Evolutionary conservation across 2,113 vertebrate genomes (phyloP).

Genomic region (Brienomyrus longianalis): DNA sequence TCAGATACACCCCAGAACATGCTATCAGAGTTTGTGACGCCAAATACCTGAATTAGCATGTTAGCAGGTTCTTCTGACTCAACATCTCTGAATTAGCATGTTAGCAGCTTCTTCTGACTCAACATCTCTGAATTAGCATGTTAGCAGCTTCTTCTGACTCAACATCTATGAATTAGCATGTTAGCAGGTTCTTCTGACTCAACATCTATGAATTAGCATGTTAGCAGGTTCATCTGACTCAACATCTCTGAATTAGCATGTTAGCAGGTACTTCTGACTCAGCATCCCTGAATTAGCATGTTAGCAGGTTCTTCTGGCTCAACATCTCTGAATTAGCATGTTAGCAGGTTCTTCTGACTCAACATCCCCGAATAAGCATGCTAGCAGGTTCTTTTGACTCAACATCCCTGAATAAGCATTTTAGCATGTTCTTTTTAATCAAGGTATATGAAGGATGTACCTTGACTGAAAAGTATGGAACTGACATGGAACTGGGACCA

Average conservation of each 20-base stretch:
- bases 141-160: too few species aligned
- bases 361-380: neutral
- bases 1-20: neutral
- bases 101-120: too few species aligned
- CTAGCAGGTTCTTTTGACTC: neutral
- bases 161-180: too few species aligned
- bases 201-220: too few species aligned
- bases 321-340: neutral
- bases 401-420: neutral
- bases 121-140: too few species aligned
- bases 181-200: too few species aligned
- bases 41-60: neutral
- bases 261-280: too few species aligned
- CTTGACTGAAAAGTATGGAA: neutral
- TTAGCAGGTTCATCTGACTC: too few species aligned
- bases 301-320: too few species aligned
- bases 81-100: neutral
- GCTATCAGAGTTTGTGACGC: neutral
- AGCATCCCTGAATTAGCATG: too few species aligned
- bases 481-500: neutral
- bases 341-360: neutral
- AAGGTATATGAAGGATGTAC: neutral
- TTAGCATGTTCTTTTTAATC: neutral
- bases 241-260: too few species aligned
- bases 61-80: neutral